Base-by-base conservation (phyloP, 2,113 vertebrate genomes). In the Balaeniceps rex region DNA sequence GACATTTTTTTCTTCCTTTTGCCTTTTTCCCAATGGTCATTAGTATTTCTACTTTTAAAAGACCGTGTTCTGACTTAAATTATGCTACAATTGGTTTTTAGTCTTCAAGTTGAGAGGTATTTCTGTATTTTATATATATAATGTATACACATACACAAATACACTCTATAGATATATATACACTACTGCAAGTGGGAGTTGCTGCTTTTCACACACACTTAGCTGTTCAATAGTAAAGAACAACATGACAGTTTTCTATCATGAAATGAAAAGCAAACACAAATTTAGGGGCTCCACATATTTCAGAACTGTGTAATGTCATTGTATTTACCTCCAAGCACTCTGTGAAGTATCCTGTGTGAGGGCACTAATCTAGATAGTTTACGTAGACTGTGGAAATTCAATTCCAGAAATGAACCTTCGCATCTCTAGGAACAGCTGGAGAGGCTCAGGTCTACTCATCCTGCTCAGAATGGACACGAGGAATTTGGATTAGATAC, bases 401-500 rank as follows among this genome's bases (percentile, higher is more conserved):
- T 87, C 82, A 95, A 31, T 91, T 87, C 78, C 82, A 77, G 91
- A 95, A 93, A 94, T 60, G 76, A 97, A 94, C 77, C 82, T 89
- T 80, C 0, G 6, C 78, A 44, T 83, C 91, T 89, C 60, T 74
- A 93, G 84, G 68, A 97, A 94, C 94, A 96, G 94, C 94, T 97
- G 94, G 89, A 85, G 94, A 90, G 91, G 89, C 95, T 97, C 93
- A 86, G 91, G 91, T 91, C 88, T 88, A 58, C 93, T 95, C 92
- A 87, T 93, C 88, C 81, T 77, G 54, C 78, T 95, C 90, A 92
- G 88, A 87, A 93, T 57, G 95, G 87, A 89, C 91, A 83, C 1
- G 46, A 96, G 95, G 91, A 90, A 97, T 96, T 92, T 91, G 91
- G 95, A 97, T 96, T 93, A 97, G 95, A 96, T 96, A 47, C 92